Percentiles rank a stretch among this genome's conserved stretches.
These are phyloP conservation scores for Hemiprocne comata DNA, from an alignment of 2,113 vertebrate species.

Conservation along the genomic window DNA sequence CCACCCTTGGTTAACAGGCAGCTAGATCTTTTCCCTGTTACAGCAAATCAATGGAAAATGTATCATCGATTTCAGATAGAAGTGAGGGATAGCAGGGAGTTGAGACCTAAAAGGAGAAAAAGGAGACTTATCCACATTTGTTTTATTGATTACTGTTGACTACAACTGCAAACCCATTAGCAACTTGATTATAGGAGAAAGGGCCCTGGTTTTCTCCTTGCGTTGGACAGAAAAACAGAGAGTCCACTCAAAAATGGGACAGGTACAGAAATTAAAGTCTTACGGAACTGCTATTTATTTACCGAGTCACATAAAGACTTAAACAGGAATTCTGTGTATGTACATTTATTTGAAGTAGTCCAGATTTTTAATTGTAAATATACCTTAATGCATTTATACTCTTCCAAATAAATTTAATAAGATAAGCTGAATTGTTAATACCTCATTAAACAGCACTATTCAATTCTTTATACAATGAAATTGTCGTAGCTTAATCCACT, in stretches of 20 bases:
- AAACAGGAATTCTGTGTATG: background rate
- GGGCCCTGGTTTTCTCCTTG: background rate
- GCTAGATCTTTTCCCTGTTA: background rate
- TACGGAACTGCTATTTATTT: background rate
- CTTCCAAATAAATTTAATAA: background rate
- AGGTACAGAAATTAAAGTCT: background rate
- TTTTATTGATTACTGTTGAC: constrained; percentile 9
- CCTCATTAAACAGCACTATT: background rate
- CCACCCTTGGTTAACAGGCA: background rate
- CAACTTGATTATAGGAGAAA: background rate
- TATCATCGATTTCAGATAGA: constrained; percentile 1
- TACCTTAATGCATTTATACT: background rate
- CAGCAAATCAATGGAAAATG: constrained; percentile 18
- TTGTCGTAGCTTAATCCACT: background rate
- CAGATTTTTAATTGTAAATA: background rate
- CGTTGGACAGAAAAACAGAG: background rate
- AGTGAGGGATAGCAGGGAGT: background rate
- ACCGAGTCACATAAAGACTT: background rate
- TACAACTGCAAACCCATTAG: background rate
- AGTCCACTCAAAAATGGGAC: background rate
- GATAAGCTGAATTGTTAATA: background rate
- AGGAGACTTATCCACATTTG: constrained; percentile 6
- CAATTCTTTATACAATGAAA: background rate
- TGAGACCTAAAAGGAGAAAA: background rate
- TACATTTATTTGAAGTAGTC: background rate